Evolutionary conservation across 2,113 vertebrate species (phyloP).

Genomic region (Indri indri): DNA sequence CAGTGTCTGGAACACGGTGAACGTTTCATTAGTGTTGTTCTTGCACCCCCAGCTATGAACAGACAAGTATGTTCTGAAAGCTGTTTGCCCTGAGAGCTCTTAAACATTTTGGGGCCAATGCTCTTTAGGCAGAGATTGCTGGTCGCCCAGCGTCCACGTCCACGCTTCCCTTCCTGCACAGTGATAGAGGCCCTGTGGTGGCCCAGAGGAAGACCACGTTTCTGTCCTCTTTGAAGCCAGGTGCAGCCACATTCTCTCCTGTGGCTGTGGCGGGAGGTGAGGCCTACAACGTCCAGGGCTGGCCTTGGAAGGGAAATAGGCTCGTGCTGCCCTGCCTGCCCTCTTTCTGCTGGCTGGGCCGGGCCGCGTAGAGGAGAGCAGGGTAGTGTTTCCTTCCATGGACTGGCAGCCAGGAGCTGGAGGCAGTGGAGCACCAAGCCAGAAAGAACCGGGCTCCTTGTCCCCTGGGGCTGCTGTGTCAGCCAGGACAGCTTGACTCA

Average conservation of each 20-base stretch:
- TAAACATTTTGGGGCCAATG: not conserved
- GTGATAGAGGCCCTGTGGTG: not conserved
- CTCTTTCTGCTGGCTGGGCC: not conserved
- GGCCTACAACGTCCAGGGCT: not conserved
- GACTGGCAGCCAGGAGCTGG: not conserved
- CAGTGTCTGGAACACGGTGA: not conserved
- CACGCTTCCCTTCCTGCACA: not conserved
- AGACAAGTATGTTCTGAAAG: not conserved
- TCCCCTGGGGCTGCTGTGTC: not conserved
- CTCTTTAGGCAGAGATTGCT: not conserved
- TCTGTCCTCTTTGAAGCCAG: not conserved
- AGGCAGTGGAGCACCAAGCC: not conserved
- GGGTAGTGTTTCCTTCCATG: not conserved
- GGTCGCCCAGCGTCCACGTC: no score
- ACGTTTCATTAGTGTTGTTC: not conserved
- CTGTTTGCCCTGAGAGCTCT: not conserved
- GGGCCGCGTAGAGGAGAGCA: not conserved
- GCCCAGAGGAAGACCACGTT: not conserved
- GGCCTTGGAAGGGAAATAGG: not conserved
- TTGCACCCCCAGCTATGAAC: not conserved
- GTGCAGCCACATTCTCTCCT: not conserved
- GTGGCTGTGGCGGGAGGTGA: not conserved
- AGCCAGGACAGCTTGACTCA: not conserved
- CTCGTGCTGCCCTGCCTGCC: fast-evolving
- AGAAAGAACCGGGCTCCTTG: not conserved